phyloP scores from a whole-genome alignment of 1,140 invertebrate genomes.

The Heliconius hermathena region DNA sequence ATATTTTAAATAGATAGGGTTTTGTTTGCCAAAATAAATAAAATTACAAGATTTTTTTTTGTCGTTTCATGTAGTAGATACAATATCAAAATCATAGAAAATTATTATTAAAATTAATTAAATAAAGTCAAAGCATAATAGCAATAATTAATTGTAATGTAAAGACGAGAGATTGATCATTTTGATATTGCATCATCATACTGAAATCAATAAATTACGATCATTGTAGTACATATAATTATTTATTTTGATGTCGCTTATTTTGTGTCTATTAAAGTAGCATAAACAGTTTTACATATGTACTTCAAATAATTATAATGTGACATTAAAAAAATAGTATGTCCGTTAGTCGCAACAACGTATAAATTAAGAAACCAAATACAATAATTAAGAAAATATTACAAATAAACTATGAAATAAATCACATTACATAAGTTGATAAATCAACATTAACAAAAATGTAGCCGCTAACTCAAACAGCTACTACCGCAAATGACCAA shows the following conservation, averaged over 20 bases:
- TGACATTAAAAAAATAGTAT: not conserved
- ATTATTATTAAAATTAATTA: too few species aligned
- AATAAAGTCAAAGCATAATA: too few species aligned
- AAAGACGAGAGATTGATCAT: not conserved
- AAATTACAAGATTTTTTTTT: not conserved
- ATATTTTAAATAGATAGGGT: not conserved
- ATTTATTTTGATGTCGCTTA: not conserved
- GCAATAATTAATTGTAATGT: too few species aligned
- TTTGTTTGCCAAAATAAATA: not conserved
- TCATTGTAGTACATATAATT: too few species aligned
- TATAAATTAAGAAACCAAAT: constrained; percentile 4
- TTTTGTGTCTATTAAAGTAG: not conserved
- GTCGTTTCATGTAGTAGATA: not conserved
- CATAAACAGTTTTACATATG: not conserved
- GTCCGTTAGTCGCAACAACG: not conserved
- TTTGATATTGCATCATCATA: not conserved
- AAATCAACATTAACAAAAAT: constrained; percentile 14
- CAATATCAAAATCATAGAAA: too few species aligned
- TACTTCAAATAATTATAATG: not conserved
- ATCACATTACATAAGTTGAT: constrained; percentile 7
- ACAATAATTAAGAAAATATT: not conserved
- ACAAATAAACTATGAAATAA: not conserved
- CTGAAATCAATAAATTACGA: not conserved
- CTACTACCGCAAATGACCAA: constrained; percentile 3
- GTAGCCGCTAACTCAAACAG: constrained; percentile 5